Percentiles rank a stretch among this genome's conserved stretches.
These are phyloP conservation scores for Micrastur ruficollis DNA, from an alignment of 2,797 vertebrate genomes.

Conservation along the genomic window DNA sequence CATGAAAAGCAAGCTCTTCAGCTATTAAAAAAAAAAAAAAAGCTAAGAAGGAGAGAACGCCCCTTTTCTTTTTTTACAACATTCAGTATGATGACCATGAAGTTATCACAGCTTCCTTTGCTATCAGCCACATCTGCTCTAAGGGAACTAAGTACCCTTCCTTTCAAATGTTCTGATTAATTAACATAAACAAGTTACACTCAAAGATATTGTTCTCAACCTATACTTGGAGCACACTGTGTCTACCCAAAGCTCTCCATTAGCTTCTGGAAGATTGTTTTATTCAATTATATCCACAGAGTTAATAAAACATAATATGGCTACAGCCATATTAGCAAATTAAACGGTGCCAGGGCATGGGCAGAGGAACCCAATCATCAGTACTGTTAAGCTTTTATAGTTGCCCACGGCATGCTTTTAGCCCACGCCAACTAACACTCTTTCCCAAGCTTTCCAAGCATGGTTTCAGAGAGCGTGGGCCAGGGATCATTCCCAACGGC, in stretches of 20 bases:
- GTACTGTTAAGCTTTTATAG: not conserved
- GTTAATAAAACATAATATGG: not conserved
- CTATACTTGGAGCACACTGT: not conserved
- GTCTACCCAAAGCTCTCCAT: not conserved
- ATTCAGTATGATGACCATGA: not conserved
- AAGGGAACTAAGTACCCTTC: not conserved
- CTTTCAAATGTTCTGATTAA: not conserved
- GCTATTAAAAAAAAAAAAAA: not conserved
- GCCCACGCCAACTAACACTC: not conserved
- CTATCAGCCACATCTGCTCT: not conserved
- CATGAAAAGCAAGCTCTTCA: not conserved
- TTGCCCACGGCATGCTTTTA: not conserved
- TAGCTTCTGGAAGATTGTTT: not conserved
- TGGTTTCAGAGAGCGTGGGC: fast-evolving
- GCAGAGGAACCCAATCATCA: not conserved
- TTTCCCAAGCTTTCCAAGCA: not conserved
- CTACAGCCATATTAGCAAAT: not conserved
- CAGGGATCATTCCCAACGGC: not conserved
- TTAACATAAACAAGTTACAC: not conserved
- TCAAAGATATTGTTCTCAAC: not conserved
- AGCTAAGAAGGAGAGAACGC: not conserved
- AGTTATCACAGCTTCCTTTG: not conserved
- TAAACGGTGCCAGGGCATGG: not conserved
- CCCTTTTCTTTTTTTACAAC: not conserved
- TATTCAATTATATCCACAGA: not conserved